phyloP scores from a whole-genome alignment of 2,888 invertebrate genomes.

The Netelia melanura region DNA sequence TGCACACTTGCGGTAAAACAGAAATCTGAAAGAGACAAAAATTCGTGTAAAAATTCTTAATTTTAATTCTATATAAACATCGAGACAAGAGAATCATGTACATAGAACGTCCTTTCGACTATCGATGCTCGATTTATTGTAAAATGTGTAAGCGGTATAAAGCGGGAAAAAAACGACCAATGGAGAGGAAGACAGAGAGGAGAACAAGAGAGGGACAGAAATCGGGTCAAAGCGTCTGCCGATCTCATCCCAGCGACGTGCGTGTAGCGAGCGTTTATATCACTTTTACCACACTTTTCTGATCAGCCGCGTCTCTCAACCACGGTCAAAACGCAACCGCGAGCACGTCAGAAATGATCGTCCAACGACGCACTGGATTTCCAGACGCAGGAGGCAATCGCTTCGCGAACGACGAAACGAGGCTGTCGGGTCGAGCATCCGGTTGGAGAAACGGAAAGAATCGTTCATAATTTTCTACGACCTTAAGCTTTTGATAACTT shows the following conservation, averaged over 20 bases:
- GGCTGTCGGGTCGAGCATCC: constrained; percentile 56
- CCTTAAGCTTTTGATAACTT: background rate
- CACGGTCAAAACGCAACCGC: constrained; percentile 17
- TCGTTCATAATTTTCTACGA: background rate
- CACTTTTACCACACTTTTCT: constrained; percentile 1
- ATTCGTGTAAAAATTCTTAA: too few species aligned
- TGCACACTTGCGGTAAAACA: too few species aligned
- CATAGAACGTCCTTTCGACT: too few species aligned
- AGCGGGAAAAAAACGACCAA: background rate
- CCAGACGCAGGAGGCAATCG: background rate
- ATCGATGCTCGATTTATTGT: constrained; percentile 1
- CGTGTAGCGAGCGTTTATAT: constrained; percentile 24
- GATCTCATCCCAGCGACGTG: constrained; percentile 58
- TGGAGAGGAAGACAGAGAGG: constrained; percentile 37
- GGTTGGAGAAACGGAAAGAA: constrained; percentile 26
- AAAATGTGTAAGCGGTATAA: constrained; percentile 39
- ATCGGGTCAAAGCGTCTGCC: constrained; percentile 74
- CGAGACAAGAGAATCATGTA: too few species aligned
- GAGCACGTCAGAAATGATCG: too few species aligned
- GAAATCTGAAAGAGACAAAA: too few species aligned
- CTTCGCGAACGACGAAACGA: constrained; percentile 56
- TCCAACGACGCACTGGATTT: too few species aligned
- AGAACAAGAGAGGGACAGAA: constrained; percentile 51
- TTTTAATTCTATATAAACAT: too few species aligned
- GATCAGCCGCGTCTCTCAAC: background rate